Conservation (phyloP, 2,797 vertebrate species). For the Eurystomus glaucurus region DNA sequence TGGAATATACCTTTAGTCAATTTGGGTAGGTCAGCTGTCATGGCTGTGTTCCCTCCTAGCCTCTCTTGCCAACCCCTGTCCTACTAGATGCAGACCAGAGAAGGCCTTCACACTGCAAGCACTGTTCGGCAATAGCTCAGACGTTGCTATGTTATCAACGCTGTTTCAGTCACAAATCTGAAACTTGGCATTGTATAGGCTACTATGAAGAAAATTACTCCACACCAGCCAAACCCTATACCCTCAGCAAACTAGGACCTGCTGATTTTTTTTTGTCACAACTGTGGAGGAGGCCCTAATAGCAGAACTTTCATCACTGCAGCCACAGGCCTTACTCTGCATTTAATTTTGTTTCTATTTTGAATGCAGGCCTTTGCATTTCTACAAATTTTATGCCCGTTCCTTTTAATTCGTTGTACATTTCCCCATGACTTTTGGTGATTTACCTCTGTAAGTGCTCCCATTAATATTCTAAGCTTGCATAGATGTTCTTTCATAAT, state of each 20-base stretch:
- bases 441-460: background rate
- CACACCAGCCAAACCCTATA: background rate
- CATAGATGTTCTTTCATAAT: background rate
- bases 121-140: rapidly evolving
- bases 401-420: background rate
- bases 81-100: background rate
- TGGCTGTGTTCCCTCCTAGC: background rate
- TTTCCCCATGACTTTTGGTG: background rate
- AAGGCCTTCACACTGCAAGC: background rate
- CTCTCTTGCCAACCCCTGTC: background rate
- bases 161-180: background rate
- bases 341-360: background rate
- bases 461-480: background rate
- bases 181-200: background rate
- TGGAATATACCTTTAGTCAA: background rate
- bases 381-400: background rate
- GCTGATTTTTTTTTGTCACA: background rate
- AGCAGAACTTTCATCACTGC: background rate
- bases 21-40: background rate
- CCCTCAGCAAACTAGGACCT: background rate
- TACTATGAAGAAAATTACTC: background rate
- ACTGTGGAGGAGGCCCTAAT: background rate
- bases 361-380: background rate
- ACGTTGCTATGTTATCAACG: background rate
- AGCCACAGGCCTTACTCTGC: background rate